A percentile compares a stretch with the other conserved stretches of the same genome.
phyloP scores from a whole-genome alignment of 2,888 invertebrate genomes.

The Dysmachus trigonus region DNA sequence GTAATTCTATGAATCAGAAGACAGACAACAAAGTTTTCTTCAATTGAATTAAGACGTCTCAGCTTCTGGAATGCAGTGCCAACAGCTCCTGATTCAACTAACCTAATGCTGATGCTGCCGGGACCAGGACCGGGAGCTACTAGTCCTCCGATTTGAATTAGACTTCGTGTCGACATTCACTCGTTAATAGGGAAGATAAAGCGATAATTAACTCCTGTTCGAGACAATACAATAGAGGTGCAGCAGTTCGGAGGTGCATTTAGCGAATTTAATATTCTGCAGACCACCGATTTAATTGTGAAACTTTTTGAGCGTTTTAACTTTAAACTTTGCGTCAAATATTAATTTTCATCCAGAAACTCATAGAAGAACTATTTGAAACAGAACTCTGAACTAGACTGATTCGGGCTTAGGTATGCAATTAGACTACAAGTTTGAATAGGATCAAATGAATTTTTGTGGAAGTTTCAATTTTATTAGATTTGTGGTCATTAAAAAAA shows the following conservation, averaged over 20 bases:
- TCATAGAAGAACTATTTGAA: neutral
- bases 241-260: conserved; percentile 1
- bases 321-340: neutral
- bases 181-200: conserved; percentile 24
- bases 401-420: neutral
- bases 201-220: conserved; percentile 23
- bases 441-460: neutral
- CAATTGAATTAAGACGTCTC: conserved; percentile 35
- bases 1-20: conserved; percentile 28
- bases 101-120: neutral
- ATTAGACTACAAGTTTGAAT: neutral
- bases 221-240: neutral
- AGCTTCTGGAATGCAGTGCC: neutral
- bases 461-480: neutral
- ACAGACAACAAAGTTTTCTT: conserved; percentile 34
- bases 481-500: neutral
- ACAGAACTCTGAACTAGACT: neutral
- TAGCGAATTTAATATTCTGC: neutral
- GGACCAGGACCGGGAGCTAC: neutral
- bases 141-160: neutral
- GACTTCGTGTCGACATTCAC: conserved; percentile 1
- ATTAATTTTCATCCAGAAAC: neutral
- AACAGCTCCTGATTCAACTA: conserved; percentile 28
- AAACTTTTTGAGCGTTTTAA: neutral
- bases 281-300: neutral